These are phyloP conservation scores for Loxodonta africana DNA, from an alignment of 2,113 vertebrate genomes.

Conservation along the genomic window DNA sequence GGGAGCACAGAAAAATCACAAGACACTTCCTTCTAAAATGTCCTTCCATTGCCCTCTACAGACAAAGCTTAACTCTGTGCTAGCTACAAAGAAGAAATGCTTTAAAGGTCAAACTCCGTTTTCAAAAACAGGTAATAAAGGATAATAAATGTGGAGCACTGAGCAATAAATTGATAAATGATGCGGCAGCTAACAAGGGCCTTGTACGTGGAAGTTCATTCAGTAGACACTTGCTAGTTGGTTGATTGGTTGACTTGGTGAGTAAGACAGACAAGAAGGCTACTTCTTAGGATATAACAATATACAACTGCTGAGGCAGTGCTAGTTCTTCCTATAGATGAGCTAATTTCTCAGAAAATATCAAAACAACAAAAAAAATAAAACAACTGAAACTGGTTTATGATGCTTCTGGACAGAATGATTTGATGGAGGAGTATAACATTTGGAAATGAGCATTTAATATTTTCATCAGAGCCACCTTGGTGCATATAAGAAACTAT, in stretches of 20 bases:
- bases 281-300: background rate
- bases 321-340: background rate
- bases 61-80: background rate
- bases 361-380: conserved; percentile 13
- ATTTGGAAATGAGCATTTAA: background rate
- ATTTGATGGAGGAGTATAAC: background rate
- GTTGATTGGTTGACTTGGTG: background rate
- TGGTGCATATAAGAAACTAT: background rate
- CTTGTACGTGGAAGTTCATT: background rate
- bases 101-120: background rate
- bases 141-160: too few relatives aligned
- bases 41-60: background rate
- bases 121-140: background rate
- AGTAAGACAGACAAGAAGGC: background rate
- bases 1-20: background rate
- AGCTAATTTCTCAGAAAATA: background rate
- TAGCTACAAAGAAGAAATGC: background rate
- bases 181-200: background rate
- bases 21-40: background rate
- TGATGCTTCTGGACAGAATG: background rate
- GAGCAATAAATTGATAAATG: background rate
- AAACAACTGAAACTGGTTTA: background rate
- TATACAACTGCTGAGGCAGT: background rate
- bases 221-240: background rate
- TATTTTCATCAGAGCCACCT: background rate